A percentile compares a stretch with the other conserved stretches of the same genome.
These are phyloP conservation scores for Ciona savignyi DNA, from an alignment of 23 tunicate genomes.

Conservation along the genomic window DNA sequence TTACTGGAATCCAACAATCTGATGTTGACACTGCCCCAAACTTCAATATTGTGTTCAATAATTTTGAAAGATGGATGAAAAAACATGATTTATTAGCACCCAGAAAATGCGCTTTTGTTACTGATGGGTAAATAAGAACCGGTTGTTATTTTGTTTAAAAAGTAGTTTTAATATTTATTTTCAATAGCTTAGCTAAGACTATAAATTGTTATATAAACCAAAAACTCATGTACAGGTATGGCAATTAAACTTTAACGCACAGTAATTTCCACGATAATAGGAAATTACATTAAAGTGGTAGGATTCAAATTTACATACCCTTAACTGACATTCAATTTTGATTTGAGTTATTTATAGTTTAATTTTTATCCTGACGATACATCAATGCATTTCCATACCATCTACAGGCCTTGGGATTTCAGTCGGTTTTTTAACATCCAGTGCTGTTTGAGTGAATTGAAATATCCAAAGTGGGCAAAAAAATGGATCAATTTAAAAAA, in stretches of 20 bases:
- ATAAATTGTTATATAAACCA: too few relatives aligned
- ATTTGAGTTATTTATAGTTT: too few relatives aligned
- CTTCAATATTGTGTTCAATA: conserved; percentile 40
- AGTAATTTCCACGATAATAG: too few relatives aligned
- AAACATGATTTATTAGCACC: conserved; percentile 15
- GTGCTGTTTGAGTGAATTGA: conserved; percentile 54
- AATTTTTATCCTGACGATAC: too few relatives aligned
- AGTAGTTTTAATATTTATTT: too few relatives aligned
- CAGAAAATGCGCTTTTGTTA: conserved; percentile 49
- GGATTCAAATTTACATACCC: too few relatives aligned
- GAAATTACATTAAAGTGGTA: too few relatives aligned
- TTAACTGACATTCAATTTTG: too few relatives aligned
- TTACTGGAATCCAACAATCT: conserved; percentile 74
- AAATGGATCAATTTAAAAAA: conserved; percentile 89
- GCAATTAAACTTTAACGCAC: too few relatives aligned
- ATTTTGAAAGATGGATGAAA: conserved; percentile 64
- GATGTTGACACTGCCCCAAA: conserved; percentile 60
- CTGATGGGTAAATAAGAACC: conserved; percentile 80
- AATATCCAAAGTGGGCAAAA: conserved; percentile 81
- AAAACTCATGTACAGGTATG: too few relatives aligned
- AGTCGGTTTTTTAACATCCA: conserved; percentile 76
- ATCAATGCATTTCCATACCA: neutral
- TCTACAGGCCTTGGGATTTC: conserved; percentile 77
- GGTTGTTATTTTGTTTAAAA: too few relatives aligned
- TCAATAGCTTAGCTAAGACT: too few relatives aligned